These are phyloP conservation scores for Amphipyra berbera DNA, from an alignment of 2,888 invertebrate genomes.

Conservation along the genomic window DNA sequence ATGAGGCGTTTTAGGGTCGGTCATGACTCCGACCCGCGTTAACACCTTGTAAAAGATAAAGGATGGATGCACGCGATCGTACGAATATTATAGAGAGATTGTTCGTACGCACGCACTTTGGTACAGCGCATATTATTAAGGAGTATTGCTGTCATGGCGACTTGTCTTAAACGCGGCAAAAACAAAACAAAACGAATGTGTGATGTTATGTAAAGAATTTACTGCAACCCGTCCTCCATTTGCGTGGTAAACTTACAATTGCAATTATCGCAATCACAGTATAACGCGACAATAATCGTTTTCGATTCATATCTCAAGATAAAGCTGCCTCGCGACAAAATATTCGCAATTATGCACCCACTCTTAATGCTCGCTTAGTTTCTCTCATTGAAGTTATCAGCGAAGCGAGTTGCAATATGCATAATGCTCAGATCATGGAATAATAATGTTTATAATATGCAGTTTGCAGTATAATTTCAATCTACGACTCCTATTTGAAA, in stretches of 20 bases:
- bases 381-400: constrained; percentile 46
- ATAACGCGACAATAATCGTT: constrained; percentile 48
- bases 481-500: constrained; percentile 12
- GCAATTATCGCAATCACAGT: constrained; percentile 35
- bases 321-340: constrained; percentile 50
- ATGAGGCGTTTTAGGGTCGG: constrained; percentile 58
- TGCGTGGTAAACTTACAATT: constrained; percentile 25
- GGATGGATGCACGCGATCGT: constrained; percentile 48
- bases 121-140: constrained; percentile 14
- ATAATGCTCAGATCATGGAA: constrained; percentile 38
- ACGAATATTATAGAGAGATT: constrained; percentile 21
- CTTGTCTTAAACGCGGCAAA: too few species aligned
- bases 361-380: constrained; percentile 49
- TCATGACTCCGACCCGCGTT: constrained; percentile 56
- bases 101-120: constrained; percentile 43
- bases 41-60: constrained; percentile 60
- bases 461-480: constrained; percentile 30
- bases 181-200: constrained; percentile 3
- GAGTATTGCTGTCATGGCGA: not conserved
- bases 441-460: constrained; percentile 36
- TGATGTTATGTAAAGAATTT: constrained; percentile 14
- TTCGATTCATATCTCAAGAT: constrained; percentile 51
- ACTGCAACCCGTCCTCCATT: constrained; percentile 14
- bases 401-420: constrained; percentile 23
- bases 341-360: constrained; percentile 51